Percentiles rank a stretch among this genome's conserved stretches.
phyloP scores from a whole-genome alignment of 1,140 invertebrate species.

The Lordiphosa mommai region DNA sequence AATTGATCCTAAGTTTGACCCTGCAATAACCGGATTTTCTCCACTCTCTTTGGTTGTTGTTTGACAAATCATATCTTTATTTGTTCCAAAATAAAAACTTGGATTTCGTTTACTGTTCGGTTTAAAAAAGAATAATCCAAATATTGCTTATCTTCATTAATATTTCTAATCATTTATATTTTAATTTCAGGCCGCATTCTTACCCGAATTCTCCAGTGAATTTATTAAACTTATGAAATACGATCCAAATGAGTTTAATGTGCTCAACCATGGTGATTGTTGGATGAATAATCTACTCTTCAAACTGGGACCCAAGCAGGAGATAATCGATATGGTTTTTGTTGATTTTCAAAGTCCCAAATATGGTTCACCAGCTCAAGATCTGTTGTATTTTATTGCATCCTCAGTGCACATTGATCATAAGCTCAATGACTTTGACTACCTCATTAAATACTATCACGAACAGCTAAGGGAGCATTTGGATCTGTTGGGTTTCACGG shows the following conservation, averaged over 20 bases:
- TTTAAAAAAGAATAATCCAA: too few species aligned
- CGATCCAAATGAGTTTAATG: constrained; percentile 81
- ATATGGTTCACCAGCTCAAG: constrained; percentile 45
- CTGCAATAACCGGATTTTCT: too few species aligned
- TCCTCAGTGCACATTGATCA: constrained; percentile 57
- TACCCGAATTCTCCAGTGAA: constrained; percentile 3
- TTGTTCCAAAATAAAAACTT: too few species aligned
- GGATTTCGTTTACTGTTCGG: too few species aligned
- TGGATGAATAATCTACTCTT: constrained; percentile 86
- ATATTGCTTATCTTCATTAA: too few species aligned
- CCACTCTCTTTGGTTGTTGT: too few species aligned
- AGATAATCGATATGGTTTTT: constrained; percentile 61
- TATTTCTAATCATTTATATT: constrained; percentile 5
- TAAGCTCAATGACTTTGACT: constrained; percentile 64
- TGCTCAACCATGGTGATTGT: constrained; percentile 84
- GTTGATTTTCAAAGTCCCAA: constrained; percentile 66
- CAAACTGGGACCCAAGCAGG: constrained; percentile 61
- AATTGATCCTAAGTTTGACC: too few species aligned
- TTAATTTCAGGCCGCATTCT: constrained; percentile 16
- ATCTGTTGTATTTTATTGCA: constrained; percentile 57
- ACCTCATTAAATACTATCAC: constrained; percentile 56
- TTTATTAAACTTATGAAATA: constrained; percentile 6
- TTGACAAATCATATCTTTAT: too few species aligned
- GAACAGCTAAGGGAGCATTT: constrained; percentile 54
- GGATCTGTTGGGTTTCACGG: constrained; percentile 45